Base-by-base conservation (phyloP, 2,797 vertebrate genomes). In the Onychomys arenicola region DNA sequence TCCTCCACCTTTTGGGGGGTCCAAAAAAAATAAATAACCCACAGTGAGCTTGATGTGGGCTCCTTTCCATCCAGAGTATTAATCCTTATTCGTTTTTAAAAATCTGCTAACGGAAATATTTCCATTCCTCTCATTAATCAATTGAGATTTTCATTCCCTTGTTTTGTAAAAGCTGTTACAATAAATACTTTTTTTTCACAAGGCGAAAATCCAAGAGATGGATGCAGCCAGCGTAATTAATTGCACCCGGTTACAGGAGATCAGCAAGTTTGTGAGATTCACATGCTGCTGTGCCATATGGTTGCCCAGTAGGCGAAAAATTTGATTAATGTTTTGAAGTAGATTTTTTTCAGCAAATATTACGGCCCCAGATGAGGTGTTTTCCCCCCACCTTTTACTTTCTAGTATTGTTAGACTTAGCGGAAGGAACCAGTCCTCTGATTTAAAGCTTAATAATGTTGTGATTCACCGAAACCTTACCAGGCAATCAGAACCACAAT, bases 221-320 rank as follows among this genome's bases (percentile, higher is more conserved):
- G 99, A 99, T 99, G 99, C 99, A 99, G 99, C 99, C 98, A 99
- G 99, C 99, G 99, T 99, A 99, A 99, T 99, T 99, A 99, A 99
- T 99, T 99, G 99, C 99, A 99, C 99, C 99, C 99, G 99, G 99
- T 99, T 99, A 99, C 99, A 99, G 99, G 99, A 99, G 99, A 99
- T 99, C 99, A 99, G 99, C 99, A 99, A 99, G 99, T 99, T 99
- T 99, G 99, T 99, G 99, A 99, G 99, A 99, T 99, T 99, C 99
- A 99, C 99, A 99, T 99, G 99, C 99, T 99, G 99, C 99, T 99
- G 98, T 99, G 99, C 99, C 99, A 99, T 99, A 99, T 99, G 99
- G 99, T 99, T 99, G 99, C 99, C 99, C 99, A 99, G 99, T 99
- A 99, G 99, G 99, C 99, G 99, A 99, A 99, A 99, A 99, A 99